phyloP scores from a whole-genome alignment of 1,140 invertebrate genomes.

The Adelges cooleyi region DNA sequence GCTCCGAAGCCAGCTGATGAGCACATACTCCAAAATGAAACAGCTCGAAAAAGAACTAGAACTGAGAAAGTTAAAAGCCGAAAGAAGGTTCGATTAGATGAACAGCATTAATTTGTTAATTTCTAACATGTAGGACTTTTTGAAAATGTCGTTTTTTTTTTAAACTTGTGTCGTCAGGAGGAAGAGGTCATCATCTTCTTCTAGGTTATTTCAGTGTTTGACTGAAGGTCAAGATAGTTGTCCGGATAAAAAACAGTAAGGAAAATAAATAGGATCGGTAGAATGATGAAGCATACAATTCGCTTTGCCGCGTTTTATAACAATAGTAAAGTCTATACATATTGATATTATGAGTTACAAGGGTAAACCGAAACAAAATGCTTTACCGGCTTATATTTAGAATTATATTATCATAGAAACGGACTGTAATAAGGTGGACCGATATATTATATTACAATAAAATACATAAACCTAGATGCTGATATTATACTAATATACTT shows the following conservation, averaged over 20 bases:
- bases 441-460: too few relatives aligned
- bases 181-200: conserved; percentile 20
- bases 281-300: background rate
- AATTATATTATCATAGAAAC: too few relatives aligned
- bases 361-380: background rate
- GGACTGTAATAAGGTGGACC: too few relatives aligned
- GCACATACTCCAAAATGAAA: conserved; percentile 66
- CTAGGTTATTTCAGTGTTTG: conserved; percentile 26
- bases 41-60: conserved; percentile 75
- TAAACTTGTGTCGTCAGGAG: conserved; percentile 24
- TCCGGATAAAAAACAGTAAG: conserved; percentile 26
- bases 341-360: background rate
- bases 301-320: conserved; percentile 14
- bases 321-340: background rate
- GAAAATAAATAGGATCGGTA: conserved; percentile 17
- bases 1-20: conserved; percentile 75
- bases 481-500: too few relatives aligned
- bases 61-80: conserved; percentile 62
- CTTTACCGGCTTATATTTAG: conserved; percentile 5
- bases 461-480: too few relatives aligned
- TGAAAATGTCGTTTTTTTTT: background rate
- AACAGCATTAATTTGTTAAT: background rate
- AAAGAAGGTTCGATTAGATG: conserved; percentile 35
- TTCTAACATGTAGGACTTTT: background rate
- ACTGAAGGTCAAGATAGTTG: conserved; percentile 19